Evolutionary conservation across 2,888 invertebrate genomes (phyloP), one percentile per base, ranked within the genome.

Genomic region (Nasonovia ribisnigri): DNA sequence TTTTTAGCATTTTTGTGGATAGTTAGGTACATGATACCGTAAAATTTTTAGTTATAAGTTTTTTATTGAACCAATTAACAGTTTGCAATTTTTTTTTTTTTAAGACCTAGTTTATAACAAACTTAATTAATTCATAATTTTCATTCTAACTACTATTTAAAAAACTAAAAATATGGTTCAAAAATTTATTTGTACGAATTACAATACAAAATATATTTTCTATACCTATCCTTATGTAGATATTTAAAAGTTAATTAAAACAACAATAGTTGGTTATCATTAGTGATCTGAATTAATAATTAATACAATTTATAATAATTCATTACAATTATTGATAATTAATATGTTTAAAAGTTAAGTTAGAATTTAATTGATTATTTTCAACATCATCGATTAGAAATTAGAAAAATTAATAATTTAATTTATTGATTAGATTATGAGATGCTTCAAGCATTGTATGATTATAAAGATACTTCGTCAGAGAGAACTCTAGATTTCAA

Each of bases 361-460:
- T n/a, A n/a, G n/a, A n/a, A n/a, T n/a, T n/a, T n/a, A n/a, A n/a
- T n/a, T n/a, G n/a, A n/a, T n/a, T n/a, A n/a, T n/a, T n/a, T n/a
- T n/a, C n/a, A n/a, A n/a, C n/a, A n/a, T n/a, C n/a, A n/a, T n/a
- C n/a, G n/a, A n/a, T n/a, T n/a, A n/a, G n/a, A n/a, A n/a, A n/a
- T n/a, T n/a, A n/a, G n/a, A n/a, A n/a, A n/a, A n/a, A n/a, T n/a
- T n/a, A 84, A 20, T 84, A 84, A 91, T 88, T 88, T 51, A n/a
- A 10, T 20, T 42, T 46, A 67, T 77, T 93, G 29, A 54, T 87
- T 92, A 92, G 94, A 86, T 90, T 94, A 92, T 94, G 98, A 98
- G 96, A 98, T 98, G 98, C 97, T 98, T 77, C 97, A 97, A 96
- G 98, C 98, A 92, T 96, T 98, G 93, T 98, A 98, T 95, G 98